A percentile compares a stretch with the other conserved stretches of the same genome.
Evolutionary conservation across 2,113 vertebrate species (phyloP).

Genomic region (Zosterops lateralis): DNA sequence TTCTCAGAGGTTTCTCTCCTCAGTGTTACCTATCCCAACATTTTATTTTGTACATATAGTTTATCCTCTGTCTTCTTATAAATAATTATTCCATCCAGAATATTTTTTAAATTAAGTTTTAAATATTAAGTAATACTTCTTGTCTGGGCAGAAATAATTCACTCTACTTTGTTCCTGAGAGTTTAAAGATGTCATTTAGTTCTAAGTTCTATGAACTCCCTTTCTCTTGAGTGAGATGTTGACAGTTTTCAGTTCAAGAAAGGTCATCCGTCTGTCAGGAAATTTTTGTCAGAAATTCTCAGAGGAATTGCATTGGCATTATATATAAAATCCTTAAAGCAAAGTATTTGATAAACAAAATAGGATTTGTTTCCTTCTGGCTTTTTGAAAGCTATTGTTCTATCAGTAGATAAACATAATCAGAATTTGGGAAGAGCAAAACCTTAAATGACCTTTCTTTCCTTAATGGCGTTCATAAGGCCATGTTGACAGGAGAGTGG

Average conservation of each 20-base stretch:
- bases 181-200: not conserved
- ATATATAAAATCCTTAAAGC: not conserved
- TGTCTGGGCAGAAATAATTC: not conserved
- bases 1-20: not conserved
- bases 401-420: not conserved
- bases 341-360: not conserved
- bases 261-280: not conserved
- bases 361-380: not conserved
- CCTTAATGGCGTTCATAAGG: not conserved
- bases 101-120: not conserved
- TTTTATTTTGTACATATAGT: not conserved
- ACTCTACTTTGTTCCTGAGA: not conserved
- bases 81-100: not conserved
- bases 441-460: not conserved
- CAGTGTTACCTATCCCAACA: not conserved
- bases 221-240: not conserved
- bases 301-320: not conserved
- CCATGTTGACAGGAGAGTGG: not conserved
- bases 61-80: not conserved
- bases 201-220: not conserved
- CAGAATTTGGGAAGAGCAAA: not conserved
- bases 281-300: not conserved
- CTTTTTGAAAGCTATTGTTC: not conserved
- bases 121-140: not conserved
- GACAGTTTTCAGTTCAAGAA: not conserved